These are phyloP conservation scores for Mus pahari DNA, from an alignment of 2,113 vertebrate species.

Conservation along the genomic window DNA sequence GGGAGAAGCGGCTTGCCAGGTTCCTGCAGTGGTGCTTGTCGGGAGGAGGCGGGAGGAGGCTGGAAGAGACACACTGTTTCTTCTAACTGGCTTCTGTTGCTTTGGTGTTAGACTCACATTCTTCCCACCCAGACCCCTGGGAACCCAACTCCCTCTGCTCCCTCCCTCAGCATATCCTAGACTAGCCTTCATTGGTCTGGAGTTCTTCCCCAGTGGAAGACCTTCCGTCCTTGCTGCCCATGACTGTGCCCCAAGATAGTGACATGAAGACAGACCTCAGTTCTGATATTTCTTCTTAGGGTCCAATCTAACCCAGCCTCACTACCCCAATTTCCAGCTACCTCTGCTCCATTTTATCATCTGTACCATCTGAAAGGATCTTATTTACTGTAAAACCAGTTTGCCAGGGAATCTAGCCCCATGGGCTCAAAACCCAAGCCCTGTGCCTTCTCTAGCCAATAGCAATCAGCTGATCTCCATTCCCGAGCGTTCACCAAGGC, in stretches of 20 bases:
- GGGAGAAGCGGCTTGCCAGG: neutral
- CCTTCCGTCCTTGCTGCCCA: neutral
- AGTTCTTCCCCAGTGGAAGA: neutral
- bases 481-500: neutral
- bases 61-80: rapidly evolving
- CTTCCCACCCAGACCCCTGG: neutral
- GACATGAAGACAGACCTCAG: neutral
- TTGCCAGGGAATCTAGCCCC: neutral
- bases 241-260: neutral
- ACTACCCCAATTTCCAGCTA: neutral
- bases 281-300: neutral
- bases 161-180: rapidly evolving
- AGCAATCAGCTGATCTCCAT: neutral
- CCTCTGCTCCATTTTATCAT: neutral
- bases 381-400: neutral
- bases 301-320: neutral
- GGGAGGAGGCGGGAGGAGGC: neutral
- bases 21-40: neutral
- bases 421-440: neutral
- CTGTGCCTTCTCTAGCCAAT: neutral
- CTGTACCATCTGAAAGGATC: neutral
- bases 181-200: neutral
- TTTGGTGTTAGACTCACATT: neutral
- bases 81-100: neutral
- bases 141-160: neutral